Base-by-base conservation (phyloP, 2,797 vertebrate species). In the Peromyscus nudipes region DNA sequence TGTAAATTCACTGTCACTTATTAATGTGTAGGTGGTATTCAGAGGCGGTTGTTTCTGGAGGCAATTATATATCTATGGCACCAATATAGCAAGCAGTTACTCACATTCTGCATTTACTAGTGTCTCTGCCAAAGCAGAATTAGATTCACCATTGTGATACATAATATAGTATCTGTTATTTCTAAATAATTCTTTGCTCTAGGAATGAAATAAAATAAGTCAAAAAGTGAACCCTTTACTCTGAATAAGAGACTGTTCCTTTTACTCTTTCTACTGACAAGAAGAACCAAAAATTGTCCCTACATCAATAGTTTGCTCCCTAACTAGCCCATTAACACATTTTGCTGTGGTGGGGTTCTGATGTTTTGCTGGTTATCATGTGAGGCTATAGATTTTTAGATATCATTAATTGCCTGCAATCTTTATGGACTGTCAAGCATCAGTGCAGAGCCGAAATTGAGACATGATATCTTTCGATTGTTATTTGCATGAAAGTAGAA, bases 21-120 rank as follows among this genome's bases (percentile, higher is more conserved):
- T 97, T 96, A 97, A 97, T 97, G 95, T 97, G 97, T 97, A 98
- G 97, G 97, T 97, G 97, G 97, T 96, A 97, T 97, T 98, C 98
- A 97, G 96, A 96, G 75, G 81, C 96, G 83, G 89, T 62, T 93
- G 85, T 96, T 93, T 97, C 96, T 97, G 69, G 93, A 97, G 81
- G 87, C 97, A 96, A 94, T 97, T 97, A 97, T 96, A 91, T 96
- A 95, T 95, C 97, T 91, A n/a, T 87, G 96, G 95, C 81, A 95
- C 88, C 77, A 92, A 34, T 91, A 84, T 65, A 97, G 97, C 96
- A 96, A 90, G 57, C 87, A 83, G 81, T 92, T 96, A 92, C 92
- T 98, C 89, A 88, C 90, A 97, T 86, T 96, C 89, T 97, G 14
- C 27, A 69, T 91, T 97, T 93, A 82, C 29, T 94, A 86, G 82